Conservation (phyloP, 2,888 invertebrate species). For the Adela reaumurella region DNA sequence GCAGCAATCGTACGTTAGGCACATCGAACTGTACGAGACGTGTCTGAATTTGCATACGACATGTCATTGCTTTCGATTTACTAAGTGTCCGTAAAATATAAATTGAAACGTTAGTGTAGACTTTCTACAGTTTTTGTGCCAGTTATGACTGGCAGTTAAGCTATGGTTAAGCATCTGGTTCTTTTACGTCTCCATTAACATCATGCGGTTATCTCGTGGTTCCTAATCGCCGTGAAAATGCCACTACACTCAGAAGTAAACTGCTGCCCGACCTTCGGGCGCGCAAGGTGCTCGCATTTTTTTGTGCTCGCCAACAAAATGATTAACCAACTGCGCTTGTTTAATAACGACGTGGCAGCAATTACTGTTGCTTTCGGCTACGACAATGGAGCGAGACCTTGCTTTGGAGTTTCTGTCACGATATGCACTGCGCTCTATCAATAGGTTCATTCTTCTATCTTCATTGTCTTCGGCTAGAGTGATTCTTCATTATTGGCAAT, state of each 20-base stretch:
- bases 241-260: background rate
- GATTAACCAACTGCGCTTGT: constrained; percentile 26
- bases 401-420: background rate
- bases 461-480: no score
- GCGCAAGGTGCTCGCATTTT: constrained; percentile 38
- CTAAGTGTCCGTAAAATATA: no score
- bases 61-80: no score
- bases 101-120: no score
- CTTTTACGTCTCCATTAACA: background rate
- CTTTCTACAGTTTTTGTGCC: no score
- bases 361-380: background rate
- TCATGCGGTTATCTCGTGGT: background rate
- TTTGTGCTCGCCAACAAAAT: constrained; percentile 38
- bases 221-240: background rate
- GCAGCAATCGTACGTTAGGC: no score
- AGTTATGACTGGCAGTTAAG: no score
- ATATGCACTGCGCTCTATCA: background rate
- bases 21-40: no score
- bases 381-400: background rate
- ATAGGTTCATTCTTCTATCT: background rate
- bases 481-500: no score
- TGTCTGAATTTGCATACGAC: no score
- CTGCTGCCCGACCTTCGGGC: constrained; percentile 30
- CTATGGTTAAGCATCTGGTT: background rate
- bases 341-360: background rate